Conservation (phyloP, 2,797 vertebrate genomes). For the Pangasius krempfi region DNA sequence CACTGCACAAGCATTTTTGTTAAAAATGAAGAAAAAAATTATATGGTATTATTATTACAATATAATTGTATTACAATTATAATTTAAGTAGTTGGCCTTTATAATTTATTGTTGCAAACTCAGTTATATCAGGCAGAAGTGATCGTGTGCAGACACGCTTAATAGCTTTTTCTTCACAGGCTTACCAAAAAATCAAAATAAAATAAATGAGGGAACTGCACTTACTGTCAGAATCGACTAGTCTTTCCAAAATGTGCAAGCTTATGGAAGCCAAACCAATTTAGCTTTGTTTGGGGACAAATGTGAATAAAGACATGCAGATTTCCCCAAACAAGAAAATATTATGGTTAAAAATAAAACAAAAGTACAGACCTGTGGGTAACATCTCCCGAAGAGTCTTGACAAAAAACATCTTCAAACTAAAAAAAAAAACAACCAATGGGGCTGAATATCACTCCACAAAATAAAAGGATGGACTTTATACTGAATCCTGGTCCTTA, state of each 20-base stretch:
- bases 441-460: not conserved
- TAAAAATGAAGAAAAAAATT: not conserved
- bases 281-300: not conserved
- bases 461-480: not conserved
- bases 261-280: not conserved
- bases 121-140: not conserved
- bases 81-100: not conserved
- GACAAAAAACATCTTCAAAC: not conserved
- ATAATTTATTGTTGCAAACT: not conserved
- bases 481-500: not conserved
- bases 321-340: not conserved
- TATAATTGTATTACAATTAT: too few relatives aligned
- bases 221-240: not conserved
- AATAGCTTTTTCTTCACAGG: not conserved
- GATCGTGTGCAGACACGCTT: not conserved
- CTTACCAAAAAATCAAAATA: not conserved
- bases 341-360: not conserved
- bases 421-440: not conserved
- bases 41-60: too few relatives aligned
- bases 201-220: not conserved
- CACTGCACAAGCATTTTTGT: not conserved
- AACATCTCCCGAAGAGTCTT: not conserved
- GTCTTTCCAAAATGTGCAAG: not conserved
- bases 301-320: not conserved
- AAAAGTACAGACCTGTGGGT: not conserved